These are phyloP conservation scores for Ammodytes dubius DNA, from an alignment of 2,113 vertebrate genomes.

Conservation along the genomic window DNA sequence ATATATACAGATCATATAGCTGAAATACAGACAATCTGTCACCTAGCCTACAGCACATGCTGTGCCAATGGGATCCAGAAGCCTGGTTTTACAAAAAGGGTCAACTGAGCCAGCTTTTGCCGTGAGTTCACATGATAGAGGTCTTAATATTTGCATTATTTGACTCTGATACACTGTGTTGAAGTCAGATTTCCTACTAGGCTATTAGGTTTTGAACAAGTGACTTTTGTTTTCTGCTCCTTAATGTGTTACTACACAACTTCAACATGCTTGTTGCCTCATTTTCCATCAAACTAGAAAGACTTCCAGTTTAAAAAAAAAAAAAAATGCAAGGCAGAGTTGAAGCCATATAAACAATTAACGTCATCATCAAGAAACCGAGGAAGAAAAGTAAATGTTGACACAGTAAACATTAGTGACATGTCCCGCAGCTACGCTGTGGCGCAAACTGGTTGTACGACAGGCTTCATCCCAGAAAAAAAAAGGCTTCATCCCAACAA, in stretches of 20 bases:
- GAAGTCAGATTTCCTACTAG: background rate
- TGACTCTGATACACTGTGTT: background rate
- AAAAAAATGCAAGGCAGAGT: slow-evolving; percentile 1
- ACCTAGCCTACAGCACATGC: background rate
- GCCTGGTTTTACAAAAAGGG: background rate
- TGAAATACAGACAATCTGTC: slow-evolving; percentile 17
- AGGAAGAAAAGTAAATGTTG: background rate
- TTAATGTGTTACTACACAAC: slow-evolving; percentile 35
- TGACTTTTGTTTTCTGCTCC: slow-evolving; percentile 1
- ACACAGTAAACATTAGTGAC: background rate
- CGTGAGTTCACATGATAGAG: background rate
- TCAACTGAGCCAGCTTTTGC: background rate
- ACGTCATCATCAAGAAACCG: slow-evolving; percentile 17
- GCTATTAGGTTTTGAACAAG: background rate
- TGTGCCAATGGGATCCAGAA: background rate
- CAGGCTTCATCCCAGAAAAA: background rate
- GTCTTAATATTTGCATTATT: background rate
- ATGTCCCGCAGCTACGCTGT: background rate
- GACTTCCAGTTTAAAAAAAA: slow-evolving; percentile 24
- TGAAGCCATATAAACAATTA: background rate
- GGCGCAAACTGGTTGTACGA: background rate
- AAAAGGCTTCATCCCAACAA: background rate
- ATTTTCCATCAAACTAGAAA: slow-evolving; percentile 41
- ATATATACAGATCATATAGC: background rate
- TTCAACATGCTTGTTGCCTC: slow-evolving; percentile 28